Evolutionary conservation across 2,797 vertebrate genomes (phyloP), one percentile per base, ranked within the genome.

Genomic region (Cossypha polioptera): DNA sequence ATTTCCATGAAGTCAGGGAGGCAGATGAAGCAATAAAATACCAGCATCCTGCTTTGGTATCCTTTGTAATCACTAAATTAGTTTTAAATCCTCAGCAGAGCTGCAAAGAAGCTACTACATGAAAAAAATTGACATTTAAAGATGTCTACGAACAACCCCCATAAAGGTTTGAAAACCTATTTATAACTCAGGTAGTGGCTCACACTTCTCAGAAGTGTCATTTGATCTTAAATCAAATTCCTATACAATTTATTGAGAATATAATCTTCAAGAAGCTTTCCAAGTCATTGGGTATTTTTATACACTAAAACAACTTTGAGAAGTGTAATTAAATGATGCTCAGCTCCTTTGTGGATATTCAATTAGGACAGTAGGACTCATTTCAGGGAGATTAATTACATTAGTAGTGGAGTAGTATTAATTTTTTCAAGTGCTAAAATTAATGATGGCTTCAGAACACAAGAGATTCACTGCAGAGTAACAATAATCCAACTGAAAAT

Each of bases 371-470:
- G 62, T 0, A 72, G 38, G 63, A 65, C 54, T 89, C 68, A 51
- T 31, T 94, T 89, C 67, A 82, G 55, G 14, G 12, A 94, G 43
- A 87, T 92, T 87, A 92, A 92, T 87, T 84, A 92, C 40, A 71
- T 65, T 71, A 78, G 35, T 4, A 61, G 42, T 61, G 81, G 78
- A 84, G 59, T 51, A 59, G 31, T 36, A 45, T 67, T 71, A 40
- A 50, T 80, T 84, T 87, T 76, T 77, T 88, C 80, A 88, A 94
- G 91, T 61, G 66, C 42, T 65, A 36, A 63, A 86, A 96, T 81
- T 72, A 90, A 90, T 12, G 5, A 47, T 25, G 53, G 58, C 57
- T 82, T 73, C 48, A 90, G 81, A 88, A 63, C 59, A 61, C 55
- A 33, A 21, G 67, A 36, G 71, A 72, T 11, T 82, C n/a, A 73